Conservation (phyloP, 2,888 invertebrate genomes). For the Heliconius ismenius region DNA sequence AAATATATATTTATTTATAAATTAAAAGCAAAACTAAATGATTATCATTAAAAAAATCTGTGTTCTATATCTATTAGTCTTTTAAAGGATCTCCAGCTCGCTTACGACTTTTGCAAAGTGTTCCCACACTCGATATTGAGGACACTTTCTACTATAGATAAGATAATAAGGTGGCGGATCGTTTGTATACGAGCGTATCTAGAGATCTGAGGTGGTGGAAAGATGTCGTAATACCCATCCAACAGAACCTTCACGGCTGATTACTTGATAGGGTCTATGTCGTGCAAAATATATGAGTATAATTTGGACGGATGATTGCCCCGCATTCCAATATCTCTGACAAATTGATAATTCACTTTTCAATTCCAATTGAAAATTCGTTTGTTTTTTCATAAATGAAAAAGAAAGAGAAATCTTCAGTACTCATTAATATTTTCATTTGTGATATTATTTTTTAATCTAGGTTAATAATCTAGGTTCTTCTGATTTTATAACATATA, state of each 20-base stretch:
- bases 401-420: neutral
- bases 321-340: slow-evolving; percentile 24
- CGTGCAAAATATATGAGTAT: slow-evolving; percentile 31
- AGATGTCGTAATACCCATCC: slow-evolving; percentile 29
- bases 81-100: neutral
- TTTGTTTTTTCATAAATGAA: neutral
- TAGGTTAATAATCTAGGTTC: no score
- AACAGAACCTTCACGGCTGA: slow-evolving; percentile 31
- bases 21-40: neutral
- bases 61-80: neutral
- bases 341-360: slow-evolving; percentile 25
- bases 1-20: no score
- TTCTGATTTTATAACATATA: no score
- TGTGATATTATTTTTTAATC: neutral
- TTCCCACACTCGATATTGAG: slow-evolving; percentile 28
- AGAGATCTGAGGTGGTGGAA: slow-evolving; percentile 28
- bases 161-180: slow-evolving; percentile 33
- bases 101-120: slow-evolving; percentile 17
- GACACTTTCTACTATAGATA: slow-evolving; percentile 31
- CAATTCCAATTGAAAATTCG: slow-evolving; percentile 11
- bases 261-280: slow-evolving; percentile 33
- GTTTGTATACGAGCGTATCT: slow-evolving; percentile 23
- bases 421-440: neutral
- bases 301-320: slow-evolving; percentile 29
- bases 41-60: neutral